Conservation (phyloP, 2,113 vertebrate genomes). For the Paratilapia polleni region DNA sequence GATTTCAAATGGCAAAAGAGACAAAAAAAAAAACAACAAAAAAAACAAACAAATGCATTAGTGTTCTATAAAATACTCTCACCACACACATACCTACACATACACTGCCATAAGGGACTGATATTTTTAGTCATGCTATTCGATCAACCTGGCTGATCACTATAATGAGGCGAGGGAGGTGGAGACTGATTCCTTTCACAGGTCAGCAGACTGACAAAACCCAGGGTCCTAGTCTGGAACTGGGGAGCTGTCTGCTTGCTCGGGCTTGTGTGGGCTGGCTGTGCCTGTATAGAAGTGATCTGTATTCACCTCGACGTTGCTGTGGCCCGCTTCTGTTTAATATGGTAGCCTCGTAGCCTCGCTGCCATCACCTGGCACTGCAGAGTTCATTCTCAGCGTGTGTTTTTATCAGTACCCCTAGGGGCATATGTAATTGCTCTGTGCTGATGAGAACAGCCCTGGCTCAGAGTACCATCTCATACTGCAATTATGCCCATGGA, state of each 20-base stretch:
- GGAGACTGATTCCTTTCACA: conserved; percentile 63
- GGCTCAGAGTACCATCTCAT: conserved; percentile 62
- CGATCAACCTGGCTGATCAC: conserved; percentile 38
- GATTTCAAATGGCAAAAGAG: too few relatives aligned
- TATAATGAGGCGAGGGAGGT: conserved; percentile 62
- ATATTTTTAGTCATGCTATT: conserved; percentile 52
- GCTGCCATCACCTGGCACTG: conserved; percentile 57
- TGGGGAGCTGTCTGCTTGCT: conserved; percentile 28
- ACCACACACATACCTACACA: not conserved
- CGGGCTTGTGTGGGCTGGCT: conserved; percentile 11
- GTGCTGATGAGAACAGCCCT: conserved; percentile 61
- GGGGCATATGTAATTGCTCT: conserved; percentile 62
- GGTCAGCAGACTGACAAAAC: conserved; percentile 63
- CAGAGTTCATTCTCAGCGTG: conserved; percentile 55
- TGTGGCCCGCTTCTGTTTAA: conserved; percentile 44
- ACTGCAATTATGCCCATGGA: conserved; percentile 46
- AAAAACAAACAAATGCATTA: too few relatives aligned
- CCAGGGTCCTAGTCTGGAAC: conserved; percentile 31
- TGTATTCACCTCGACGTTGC: conserved; percentile 51
- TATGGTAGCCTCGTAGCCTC: conserved; percentile 52
- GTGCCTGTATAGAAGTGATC: conserved; percentile 29
- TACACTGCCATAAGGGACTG: not conserved
- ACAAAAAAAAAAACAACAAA: too few relatives aligned
- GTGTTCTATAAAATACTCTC: not conserved
- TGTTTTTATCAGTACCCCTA: conserved; percentile 65